Percentiles rank a stretch among this genome's conserved stretches.
These are phyloP conservation scores for Ceratina australensis DNA, from an alignment of 1,140 invertebrate genomes.

Conservation along the genomic window DNA sequence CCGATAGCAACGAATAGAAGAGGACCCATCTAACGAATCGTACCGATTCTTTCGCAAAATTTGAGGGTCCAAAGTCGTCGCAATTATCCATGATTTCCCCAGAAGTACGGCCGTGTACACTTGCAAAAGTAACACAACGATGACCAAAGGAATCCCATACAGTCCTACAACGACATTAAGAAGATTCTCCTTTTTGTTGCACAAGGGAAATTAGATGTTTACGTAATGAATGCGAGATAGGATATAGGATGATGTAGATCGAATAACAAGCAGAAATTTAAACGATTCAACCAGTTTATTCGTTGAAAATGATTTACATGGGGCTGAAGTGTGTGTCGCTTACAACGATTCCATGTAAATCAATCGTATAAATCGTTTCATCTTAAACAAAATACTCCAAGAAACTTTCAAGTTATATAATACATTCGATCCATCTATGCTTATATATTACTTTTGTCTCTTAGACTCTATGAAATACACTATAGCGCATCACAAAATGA, in stretches of 20 bases:
- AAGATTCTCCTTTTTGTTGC: no score
- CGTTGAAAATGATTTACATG: slow-evolving; percentile 29
- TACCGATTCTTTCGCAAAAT: slow-evolving; percentile 85
- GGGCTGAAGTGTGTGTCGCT: neutral
- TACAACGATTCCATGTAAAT: slow-evolving; percentile 13
- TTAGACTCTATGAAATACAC: neutral
- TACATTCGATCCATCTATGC: slow-evolving; percentile 1
- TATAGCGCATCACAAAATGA: neutral
- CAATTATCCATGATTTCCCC: slow-evolving; percentile 87
- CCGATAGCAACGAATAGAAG: neutral
- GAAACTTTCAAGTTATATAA: slow-evolving; percentile 5
- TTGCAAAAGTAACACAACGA: slow-evolving; percentile 85
- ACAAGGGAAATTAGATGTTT: neutral
- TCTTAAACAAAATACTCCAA: slow-evolving; percentile 28
- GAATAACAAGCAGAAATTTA: slow-evolving; percentile 13
- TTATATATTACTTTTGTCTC: neutral
- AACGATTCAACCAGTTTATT: slow-evolving; percentile 35
- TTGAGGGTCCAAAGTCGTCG: slow-evolving; percentile 83
- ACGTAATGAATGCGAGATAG: neutral
- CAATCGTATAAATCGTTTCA: slow-evolving; percentile 11
- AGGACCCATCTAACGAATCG: neutral
- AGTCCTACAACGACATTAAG: slow-evolving; percentile 80
- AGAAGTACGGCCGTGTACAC: slow-evolving; percentile 88
- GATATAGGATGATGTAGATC: neutral
- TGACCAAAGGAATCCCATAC: slow-evolving; percentile 84